Evolutionary conservation across 2,113 vertebrate species (phyloP), one percentile per base, ranked within the genome.

Genomic region (Fulica atra): DNA sequence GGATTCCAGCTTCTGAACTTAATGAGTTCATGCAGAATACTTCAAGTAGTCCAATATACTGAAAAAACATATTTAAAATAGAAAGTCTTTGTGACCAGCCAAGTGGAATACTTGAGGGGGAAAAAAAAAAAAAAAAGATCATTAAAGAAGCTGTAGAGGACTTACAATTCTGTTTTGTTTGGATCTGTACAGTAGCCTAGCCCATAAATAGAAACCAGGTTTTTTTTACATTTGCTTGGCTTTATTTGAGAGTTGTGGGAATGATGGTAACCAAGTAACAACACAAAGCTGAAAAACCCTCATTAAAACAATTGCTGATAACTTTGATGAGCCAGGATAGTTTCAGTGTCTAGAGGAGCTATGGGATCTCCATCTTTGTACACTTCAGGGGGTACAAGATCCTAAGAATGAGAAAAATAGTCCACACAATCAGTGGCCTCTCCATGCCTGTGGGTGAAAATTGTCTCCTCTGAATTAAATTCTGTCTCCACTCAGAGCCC

Each of bases 191-290:
- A 74, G 74, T 73, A 93, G 74, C 25, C 60, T 76, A 69, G 44
- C 70, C 65, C 69, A 82, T 65, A 93, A 89, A 95, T 5, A 92
- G 84, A 91, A 92, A 78, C 24, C 24, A 73, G 24, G 14, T 13
- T 57, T 61, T 57, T 78, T 50, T 42, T 20, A 92, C 26, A 68
- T 90, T 92, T 94, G 51, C 74, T 96, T 95, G 71, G 73, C 86
- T 96, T 93, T 92, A 73, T 86, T 89, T 93, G 92, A 95, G 86
- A 92, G 64, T 78, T 97, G 83, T 83, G 63, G 88, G 84, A 97
- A 95, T 86, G 44, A 85, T 5, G 72, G 94, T 96, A 98, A 97
- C 93, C 85, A 97, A 96, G 95, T 93, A 97, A 97, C 91, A 85
- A 23, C 88, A 92, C 79, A 96, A 94, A 96, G 53, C 91, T 92